Evolutionary conservation across 1,140 invertebrate species (phyloP).

Genomic region (Caerostris extrusa): DNA sequence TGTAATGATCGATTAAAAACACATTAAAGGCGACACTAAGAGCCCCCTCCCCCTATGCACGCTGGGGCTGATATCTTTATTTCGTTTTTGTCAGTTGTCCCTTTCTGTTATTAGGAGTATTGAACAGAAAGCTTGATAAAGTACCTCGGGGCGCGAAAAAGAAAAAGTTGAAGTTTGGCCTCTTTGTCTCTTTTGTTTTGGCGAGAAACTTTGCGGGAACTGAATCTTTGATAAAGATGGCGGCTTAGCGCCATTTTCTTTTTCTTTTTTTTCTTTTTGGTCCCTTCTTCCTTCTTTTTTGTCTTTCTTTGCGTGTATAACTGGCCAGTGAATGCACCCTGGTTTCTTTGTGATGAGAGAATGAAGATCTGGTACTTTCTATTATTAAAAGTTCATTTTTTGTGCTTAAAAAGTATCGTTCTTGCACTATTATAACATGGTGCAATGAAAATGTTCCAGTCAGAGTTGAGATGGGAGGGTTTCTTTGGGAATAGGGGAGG

Average conservation of each 20-base stretch:
- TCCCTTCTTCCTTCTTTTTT: not conserved
- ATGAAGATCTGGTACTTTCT: not conserved
- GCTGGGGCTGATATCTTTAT: slow-evolving; percentile 38
- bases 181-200: slow-evolving; percentile 20
- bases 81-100: slow-evolving; percentile 58
- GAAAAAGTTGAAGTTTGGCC: slow-evolving; percentile 34
- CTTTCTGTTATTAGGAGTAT: slow-evolving; percentile 68
- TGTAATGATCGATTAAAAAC: slow-evolving; percentile 71
- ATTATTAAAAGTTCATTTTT: not conserved
- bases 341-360: not conserved
- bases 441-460: not conserved
- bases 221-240: slow-evolving; percentile 56
- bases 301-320: not conserved
- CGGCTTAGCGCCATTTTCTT: not conserved
- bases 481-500: not conserved
- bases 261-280: not conserved
- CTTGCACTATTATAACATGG: not conserved
- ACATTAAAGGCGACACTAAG: slow-evolving; percentile 66
- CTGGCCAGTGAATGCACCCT: not conserved
- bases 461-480: not conserved
- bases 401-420: not conserved
- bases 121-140: slow-evolving; percentile 69
- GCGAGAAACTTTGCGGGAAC: slow-evolving; percentile 21
- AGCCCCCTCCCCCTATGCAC: not conserved
- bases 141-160: not conserved